Conservation (phyloP, 1,140 invertebrate species). For the Diachasmimorpha longicaudata region DNA sequence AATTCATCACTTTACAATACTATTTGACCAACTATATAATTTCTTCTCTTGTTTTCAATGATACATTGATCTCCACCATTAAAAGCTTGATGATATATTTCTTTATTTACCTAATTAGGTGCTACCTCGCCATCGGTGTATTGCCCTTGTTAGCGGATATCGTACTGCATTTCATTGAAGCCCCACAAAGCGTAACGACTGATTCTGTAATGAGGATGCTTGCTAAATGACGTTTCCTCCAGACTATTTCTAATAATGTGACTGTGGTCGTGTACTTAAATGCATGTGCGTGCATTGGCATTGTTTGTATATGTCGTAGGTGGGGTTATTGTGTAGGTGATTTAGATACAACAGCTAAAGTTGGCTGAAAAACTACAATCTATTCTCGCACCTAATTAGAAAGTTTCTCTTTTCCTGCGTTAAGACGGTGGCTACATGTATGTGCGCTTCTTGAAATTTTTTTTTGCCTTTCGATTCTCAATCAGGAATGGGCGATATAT, state of each 20-base stretch:
- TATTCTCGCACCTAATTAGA: conserved; percentile 33
- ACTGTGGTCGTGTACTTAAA: not conserved
- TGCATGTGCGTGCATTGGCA: not conserved
- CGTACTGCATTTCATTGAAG: conserved; percentile 31
- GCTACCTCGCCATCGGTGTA: not conserved
- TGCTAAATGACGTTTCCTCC: conserved; percentile 34
- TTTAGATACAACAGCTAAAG: not conserved
- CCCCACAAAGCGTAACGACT: conserved; percentile 35
- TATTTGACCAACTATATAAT: no score
- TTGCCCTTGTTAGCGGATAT: not conserved
- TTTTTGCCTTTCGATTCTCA: not conserved
- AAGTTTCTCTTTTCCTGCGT: conserved; percentile 32
- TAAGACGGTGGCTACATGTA: not conserved
- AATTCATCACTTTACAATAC: no score
- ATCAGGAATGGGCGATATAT: no score
- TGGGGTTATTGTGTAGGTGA: not conserved
- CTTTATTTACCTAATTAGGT: not conserved
- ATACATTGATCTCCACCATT: not conserved
- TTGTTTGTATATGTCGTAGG: not conserved
- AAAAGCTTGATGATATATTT: not conserved
- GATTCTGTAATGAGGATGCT: conserved; percentile 35
- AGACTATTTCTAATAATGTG: not conserved
- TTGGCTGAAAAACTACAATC: not conserved
- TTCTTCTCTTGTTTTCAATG: no score
- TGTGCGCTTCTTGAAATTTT: not conserved